These are phyloP conservation scores for Thunnus albacares DNA, from an alignment of 2,797 vertebrate species.

Conservation along the genomic window DNA sequence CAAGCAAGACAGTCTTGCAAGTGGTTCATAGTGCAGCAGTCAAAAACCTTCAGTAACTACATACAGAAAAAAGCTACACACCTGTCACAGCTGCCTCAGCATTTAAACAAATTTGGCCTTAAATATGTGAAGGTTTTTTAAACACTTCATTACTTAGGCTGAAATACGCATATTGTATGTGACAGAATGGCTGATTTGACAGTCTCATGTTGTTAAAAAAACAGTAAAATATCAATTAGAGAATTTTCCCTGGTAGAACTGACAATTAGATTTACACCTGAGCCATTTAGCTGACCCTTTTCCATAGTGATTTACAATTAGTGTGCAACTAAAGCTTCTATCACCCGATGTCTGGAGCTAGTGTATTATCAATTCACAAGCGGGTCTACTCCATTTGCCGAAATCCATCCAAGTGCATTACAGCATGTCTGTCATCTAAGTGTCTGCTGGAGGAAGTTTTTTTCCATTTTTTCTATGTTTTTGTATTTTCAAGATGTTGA, in stretches of 20 bases:
- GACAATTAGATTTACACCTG: not conserved
- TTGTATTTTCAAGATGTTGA: constrained; percentile 54
- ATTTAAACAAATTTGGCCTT: constrained; percentile 25
- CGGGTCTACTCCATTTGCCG: constrained; percentile 12
- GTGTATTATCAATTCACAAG: constrained; percentile 23
- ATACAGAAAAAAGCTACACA: not conserved
- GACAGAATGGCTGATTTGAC: constrained; percentile 2
- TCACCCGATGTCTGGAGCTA: constrained; percentile 12
- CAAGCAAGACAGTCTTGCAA: constrained; percentile 7
- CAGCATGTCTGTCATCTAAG: constrained; percentile 40
- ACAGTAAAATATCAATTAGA: not conserved
- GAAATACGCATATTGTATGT: not conserved
- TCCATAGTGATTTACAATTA: not conserved
- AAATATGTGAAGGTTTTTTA: not conserved
- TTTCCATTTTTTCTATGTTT: constrained; percentile 36
- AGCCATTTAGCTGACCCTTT: constrained; percentile 18
- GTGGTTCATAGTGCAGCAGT: constrained; percentile 6
- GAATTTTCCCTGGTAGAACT: not conserved
- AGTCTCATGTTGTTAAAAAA: not conserved
- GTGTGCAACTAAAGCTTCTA: not conserved
- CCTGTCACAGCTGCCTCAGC: constrained; percentile 12
- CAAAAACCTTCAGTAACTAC: constrained; percentile 16
- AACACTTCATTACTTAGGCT: not conserved
- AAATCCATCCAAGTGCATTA: constrained; percentile 68
- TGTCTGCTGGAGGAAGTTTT: constrained; percentile 49